A percentile compares a stretch with the other conserved stretches of the same genome.
These are phyloP conservation scores for Drosophila pandora DNA, from an alignment of 1,140 invertebrate species.

Conservation along the genomic window DNA sequence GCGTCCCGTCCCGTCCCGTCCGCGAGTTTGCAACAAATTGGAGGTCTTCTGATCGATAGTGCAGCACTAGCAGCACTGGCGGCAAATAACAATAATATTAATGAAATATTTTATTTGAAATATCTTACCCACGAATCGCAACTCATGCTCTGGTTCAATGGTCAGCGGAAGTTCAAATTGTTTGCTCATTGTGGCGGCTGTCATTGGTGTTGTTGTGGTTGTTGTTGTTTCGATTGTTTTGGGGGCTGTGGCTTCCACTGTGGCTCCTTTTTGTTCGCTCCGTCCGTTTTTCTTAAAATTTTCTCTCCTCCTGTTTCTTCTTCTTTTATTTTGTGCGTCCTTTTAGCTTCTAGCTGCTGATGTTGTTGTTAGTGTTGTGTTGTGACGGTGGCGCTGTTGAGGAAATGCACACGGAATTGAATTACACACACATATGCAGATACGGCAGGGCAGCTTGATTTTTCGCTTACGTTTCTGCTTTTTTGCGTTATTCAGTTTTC, in stretches of 20 bases:
- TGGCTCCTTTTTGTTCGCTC: constrained; percentile 9
- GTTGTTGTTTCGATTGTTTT: constrained; percentile 5
- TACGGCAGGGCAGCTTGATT: constrained; percentile 12
- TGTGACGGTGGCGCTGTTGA: constrained; percentile 20
- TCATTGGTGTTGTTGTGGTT: constrained; percentile 25
- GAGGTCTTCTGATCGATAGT: constrained; percentile 40
- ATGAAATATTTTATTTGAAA: neutral
- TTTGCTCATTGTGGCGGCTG: constrained; percentile 60
- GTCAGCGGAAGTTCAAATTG: constrained; percentile 55
- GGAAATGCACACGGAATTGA: constrained; percentile 44
- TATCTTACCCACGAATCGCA: constrained; percentile 79
- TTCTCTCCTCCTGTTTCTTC: constrained; percentile 9
- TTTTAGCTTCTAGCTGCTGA: constrained; percentile 8
- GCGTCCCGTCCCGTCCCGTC: constrained; percentile 14
- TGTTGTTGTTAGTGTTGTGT: constrained; percentile 4
- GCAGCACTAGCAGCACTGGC: neutral
- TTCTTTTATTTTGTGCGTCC: constrained; percentile 32
- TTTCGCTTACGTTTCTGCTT: constrained; percentile 52
- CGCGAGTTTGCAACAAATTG: constrained; percentile 46
- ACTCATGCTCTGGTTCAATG: constrained; percentile 78
- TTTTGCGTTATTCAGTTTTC: neutral
- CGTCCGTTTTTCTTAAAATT: too few relatives aligned
- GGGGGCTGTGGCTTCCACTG: constrained; percentile 24
- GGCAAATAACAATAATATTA: constrained; percentile 5
- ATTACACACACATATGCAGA: constrained; percentile 19